Evolutionary conservation across 2,113 vertebrate species (phyloP).

Genomic region (Candoia aspera): DNA sequence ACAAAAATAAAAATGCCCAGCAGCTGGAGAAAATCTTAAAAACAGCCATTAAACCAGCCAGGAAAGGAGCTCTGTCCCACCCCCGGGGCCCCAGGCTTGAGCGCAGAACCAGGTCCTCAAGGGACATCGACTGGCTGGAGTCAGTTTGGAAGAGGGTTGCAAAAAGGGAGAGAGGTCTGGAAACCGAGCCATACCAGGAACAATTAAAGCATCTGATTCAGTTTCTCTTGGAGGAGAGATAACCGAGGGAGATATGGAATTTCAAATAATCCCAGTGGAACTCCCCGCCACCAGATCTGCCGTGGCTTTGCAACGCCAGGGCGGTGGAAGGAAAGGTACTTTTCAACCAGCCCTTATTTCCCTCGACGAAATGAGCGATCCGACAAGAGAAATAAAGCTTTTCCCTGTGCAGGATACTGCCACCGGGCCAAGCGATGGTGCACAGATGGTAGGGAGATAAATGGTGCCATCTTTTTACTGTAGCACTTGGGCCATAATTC

Average conservation of each 20-base stretch:
- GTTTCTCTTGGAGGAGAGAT: neutral
- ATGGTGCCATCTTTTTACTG: constrained; percentile 68
- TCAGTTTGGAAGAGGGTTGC: neutral
- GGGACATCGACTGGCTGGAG: neutral
- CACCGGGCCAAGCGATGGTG: constrained; percentile 51
- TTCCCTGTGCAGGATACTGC: constrained; percentile 42
- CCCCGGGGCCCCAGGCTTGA: no score
- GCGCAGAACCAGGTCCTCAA: neutral
- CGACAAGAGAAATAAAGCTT: constrained; percentile 41
- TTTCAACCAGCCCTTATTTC: neutral
- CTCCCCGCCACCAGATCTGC: neutral
- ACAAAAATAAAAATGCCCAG: no score
- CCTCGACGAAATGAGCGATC: neutral
- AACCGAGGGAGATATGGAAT: neutral
- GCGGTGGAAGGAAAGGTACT: neutral
- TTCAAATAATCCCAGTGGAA: neutral
- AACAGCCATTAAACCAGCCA: no score
- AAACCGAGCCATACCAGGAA: no score
- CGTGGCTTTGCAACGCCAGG: neutral
- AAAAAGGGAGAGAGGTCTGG: neutral
- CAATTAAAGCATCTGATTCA: neutral
- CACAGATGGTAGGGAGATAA: constrained; percentile 75
- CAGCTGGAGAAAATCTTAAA: no score
- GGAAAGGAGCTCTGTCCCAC: no score
- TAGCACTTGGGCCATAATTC: constrained; percentile 69